phyloP scores from a whole-genome alignment of 2,797 vertebrate genomes.

The Okamejei kenojei region DNA sequence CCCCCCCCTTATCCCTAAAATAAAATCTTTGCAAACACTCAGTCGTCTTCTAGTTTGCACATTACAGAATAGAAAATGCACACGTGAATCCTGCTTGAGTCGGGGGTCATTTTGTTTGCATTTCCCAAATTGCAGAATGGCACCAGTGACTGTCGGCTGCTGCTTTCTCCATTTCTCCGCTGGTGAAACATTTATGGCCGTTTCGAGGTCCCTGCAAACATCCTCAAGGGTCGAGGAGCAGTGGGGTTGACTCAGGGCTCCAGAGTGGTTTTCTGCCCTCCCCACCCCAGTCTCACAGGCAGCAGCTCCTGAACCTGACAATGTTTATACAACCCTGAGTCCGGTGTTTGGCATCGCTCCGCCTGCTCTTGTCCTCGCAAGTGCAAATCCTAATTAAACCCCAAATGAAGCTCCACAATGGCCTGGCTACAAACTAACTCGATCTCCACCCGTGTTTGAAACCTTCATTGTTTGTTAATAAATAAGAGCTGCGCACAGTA shows the following conservation, averaged over 20 bases:
- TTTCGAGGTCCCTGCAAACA: neutral
- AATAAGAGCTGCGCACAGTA: neutral
- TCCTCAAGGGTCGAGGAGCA: slow-evolving; percentile 2
- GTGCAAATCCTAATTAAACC: neutral
- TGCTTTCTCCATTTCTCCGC: neutral
- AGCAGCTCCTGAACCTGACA: slow-evolving; percentile 19
- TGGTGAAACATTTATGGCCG: neutral
- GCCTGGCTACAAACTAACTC: neutral
- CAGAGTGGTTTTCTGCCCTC: neutral
- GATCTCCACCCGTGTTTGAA: neutral
- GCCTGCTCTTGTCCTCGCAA: neutral
- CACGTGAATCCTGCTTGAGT: neutral
- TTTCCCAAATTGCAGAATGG: neutral
- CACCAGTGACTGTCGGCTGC: neutral
- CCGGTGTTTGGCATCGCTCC: neutral
- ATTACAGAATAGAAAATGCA: neutral
- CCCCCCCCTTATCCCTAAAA: too few species aligned
- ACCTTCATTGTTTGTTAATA: neutral
- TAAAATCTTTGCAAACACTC: neutral
- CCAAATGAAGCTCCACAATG: neutral
- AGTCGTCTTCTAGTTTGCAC: neutral
- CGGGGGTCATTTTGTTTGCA: neutral
- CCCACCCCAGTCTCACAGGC: neutral
- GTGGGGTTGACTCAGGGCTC: neutral
- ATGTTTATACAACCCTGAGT: neutral